Evolutionary conservation across 2,888 invertebrate species (phyloP), one percentile per base, ranked within the genome.

Genomic region (Gandaritis pyraliata): DNA sequence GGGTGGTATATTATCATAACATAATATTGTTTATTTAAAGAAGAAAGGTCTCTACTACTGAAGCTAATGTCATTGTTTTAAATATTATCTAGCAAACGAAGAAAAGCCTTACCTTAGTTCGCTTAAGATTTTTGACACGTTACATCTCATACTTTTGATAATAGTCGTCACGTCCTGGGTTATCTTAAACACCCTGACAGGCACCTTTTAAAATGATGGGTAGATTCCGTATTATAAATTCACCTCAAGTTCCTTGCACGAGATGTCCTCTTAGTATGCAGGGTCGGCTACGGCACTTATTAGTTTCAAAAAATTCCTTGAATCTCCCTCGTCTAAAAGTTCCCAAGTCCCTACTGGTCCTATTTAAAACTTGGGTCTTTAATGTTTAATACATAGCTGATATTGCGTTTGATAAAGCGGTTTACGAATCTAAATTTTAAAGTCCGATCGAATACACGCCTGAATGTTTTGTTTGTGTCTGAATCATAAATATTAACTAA

Each of bases 321-420:
- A 82, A 87, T 84, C 84, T 51, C 75, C 77, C 82, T 77, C 77
- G 74, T 84, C 81, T 78, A 68, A 79, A 76, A 85, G 81, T 82
- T 87, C 84, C 76, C 73, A 74, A 83, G 78, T 79, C 78, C 78
- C 75, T 74, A 76, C 80, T 77, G 82, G 74, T 76, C 81, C 82
- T 85, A 84, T 88, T 88, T 87, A 81, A 86, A 90, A 89, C 82
- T 87, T 88, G 82, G 81, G 80, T 79, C 82, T 80, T 86, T 89
- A 78, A 90, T 90, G 91, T 90, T 85, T 90, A 81, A 90, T 86
- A 90, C 90, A 90, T 90, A 79, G 85, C 79, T 76, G 91, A 90
- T 91, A 91, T 91, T 86, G 88, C 88, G 87, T 87, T 86, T 89
- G 90, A 90, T 91, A 91, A 90, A 90, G 87, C 88, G 86, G 87